Base-by-base conservation (phyloP, 2,888 invertebrate species). In the Cecidostiba fungosa region DNA sequence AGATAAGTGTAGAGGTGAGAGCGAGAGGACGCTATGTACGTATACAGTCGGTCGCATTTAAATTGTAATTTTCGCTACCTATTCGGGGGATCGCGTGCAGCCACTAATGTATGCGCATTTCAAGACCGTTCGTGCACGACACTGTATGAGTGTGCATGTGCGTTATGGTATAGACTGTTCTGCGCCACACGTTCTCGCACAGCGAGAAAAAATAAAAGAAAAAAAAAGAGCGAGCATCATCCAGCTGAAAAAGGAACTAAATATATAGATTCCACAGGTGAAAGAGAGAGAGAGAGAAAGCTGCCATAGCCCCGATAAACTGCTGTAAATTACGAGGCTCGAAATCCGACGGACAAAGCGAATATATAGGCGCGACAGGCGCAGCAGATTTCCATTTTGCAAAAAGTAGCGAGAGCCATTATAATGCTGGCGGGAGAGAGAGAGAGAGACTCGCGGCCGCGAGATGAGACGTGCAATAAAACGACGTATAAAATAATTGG, bases 401-500 rank as follows among this genome's bases (percentile, higher is more conserved):
- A 76, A 82, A 76, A 85, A 78, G 78, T 26, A 32, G 32, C 69
- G 69, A 69, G 70, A 69, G 70, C 32, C 39, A 39, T 59, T 16
- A 59, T 59, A 59, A 59, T 23, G 77, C 32, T 23, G 26, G 23
- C n/a, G 29, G 62, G 12, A 50, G 43, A 39, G 14, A 36, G 32
- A 10, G n/a, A 12, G 70, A 4, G 70, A 69, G 39, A 62, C 19
- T 26, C 43, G 72, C 43, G 72, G 23, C 43, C 43, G 43, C 39
- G 43, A 43, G 87, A 88, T 87, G 88, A 88, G 88, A 88, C 87
- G 84, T 85, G 88, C 84, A 82, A 74, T 92, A 92, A 92, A 92
- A 91, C 89, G 88, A 89, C 89, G 90, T 90, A 91, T 92, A 91
- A 92, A 92, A 92, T 92, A 92, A 92, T 92, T 92, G 92, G 92